These are phyloP conservation scores for Aphidoletes aphidimyza DNA, from an alignment of 2,888 invertebrate species.

Conservation along the genomic window DNA sequence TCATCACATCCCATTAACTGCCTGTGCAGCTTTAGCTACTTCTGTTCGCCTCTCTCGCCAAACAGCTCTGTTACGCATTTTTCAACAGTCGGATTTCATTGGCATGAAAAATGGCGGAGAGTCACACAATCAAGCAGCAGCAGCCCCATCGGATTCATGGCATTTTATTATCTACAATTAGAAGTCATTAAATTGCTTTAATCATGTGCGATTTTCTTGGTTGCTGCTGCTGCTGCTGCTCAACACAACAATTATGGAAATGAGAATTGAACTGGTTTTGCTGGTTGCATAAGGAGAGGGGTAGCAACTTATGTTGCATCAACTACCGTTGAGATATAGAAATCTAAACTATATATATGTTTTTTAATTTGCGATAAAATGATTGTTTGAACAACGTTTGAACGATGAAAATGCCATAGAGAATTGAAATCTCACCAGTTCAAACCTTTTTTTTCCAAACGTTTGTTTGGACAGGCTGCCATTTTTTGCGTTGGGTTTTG, in stretches of 20 bases:
- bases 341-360: neutral
- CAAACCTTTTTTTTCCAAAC: neutral
- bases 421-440: neutral
- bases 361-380: too few relatives aligned
- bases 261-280: slow-evolving; percentile 9
- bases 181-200: slow-evolving; percentile 45
- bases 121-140: neutral
- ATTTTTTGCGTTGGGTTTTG: neutral
- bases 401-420: neutral
- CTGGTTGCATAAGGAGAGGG: neutral
- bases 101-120: slow-evolving; percentile 40
- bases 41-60: too few relatives aligned
- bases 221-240: slow-evolving; percentile 13
- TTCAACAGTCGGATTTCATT: neutral
- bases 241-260: slow-evolving; percentile 47
- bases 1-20: slow-evolving; percentile 48
- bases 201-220: slow-evolving; percentile 45
- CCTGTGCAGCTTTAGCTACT: too few relatives aligned
- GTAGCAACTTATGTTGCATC: neutral
- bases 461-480: neutral
- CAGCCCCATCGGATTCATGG: slow-evolving; percentile 18
- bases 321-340: neutral
- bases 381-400: neutral
- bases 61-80: too few relatives aligned
- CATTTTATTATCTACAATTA: slow-evolving; percentile 51